Conservation (phyloP, 2,797 vertebrate species). For the Nyctibius grandis region DNA sequence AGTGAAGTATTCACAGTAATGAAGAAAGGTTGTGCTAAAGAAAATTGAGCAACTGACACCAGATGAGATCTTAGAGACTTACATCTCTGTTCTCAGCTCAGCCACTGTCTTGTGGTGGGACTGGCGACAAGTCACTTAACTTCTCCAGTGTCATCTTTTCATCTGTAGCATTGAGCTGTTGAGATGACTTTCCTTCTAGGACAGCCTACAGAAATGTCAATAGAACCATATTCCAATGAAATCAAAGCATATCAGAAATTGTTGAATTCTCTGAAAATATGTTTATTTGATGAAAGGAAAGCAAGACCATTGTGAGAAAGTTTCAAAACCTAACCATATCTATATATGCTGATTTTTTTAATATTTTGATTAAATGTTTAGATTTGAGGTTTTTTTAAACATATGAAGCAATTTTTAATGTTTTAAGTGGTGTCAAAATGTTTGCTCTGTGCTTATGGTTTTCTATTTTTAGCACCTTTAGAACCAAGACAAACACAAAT, state of each 20-base stretch:
- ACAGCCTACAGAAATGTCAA: not conserved
- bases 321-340: not conserved
- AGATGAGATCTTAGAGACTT: not conserved
- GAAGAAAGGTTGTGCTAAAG: not conserved
- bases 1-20: not conserved
- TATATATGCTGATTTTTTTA: rapidly evolving
- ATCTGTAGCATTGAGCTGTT: rapidly evolving
- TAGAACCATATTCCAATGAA: not conserved
- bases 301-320: not conserved
- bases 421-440: not conserved
- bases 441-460: not conserved
- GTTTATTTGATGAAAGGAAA: not conserved
- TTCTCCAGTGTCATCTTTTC: not conserved
- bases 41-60: not conserved
- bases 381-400: not conserved
- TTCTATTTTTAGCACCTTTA: not conserved
- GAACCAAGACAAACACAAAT: not conserved
- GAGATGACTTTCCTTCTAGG: not conserved
- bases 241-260: not conserved
- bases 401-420: not conserved
- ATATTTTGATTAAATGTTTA: not conserved
- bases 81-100: not conserved
- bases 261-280: not conserved
- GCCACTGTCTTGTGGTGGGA: not conserved
- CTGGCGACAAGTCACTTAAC: no score